Evolutionary conservation across 2,888 invertebrate genomes (phyloP).

Genomic region (Trissolcus brochymenae): DNA sequence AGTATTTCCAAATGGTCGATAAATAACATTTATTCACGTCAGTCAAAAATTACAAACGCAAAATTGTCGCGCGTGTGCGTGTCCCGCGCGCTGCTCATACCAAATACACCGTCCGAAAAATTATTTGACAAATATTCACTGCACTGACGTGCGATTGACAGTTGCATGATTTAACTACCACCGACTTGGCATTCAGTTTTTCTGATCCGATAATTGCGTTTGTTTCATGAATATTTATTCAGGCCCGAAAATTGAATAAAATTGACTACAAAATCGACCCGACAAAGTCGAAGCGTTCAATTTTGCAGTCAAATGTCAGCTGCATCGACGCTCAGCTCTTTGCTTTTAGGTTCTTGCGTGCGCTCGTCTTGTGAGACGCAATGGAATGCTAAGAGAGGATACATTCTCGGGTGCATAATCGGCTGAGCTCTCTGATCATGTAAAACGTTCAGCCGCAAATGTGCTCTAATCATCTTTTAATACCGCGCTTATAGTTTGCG

Average conservation of each 20-base stretch:
- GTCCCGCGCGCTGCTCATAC: constrained; percentile 19
- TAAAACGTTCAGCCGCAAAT: constrained; percentile 37
- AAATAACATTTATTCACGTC: constrained; percentile 24
- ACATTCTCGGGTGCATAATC: constrained; percentile 46
- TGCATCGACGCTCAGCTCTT: constrained; percentile 16
- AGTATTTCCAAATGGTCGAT: neutral
- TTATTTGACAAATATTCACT: constrained; percentile 46
- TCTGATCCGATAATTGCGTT: constrained; percentile 30
- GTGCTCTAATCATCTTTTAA: constrained; percentile 43
- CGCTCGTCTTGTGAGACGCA: constrained; percentile 41
- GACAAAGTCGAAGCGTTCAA: no score
- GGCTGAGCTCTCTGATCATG: constrained; percentile 40
- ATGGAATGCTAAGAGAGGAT: constrained; percentile 44
- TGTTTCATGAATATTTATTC: no score
- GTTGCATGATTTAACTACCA: constrained; percentile 28
- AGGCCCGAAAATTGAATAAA: no score
- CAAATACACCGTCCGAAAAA: constrained; percentile 34
- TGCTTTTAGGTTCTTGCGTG: constrained; percentile 35
- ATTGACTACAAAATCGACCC: no score
- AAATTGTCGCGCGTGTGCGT: constrained; percentile 32
- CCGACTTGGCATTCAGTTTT: constrained; percentile 7
- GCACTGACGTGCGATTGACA: constrained; percentile 19
- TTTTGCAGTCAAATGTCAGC: neutral
- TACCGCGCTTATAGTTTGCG: constrained; percentile 23
- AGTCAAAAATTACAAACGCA: constrained; percentile 31